phyloP scores from a whole-genome alignment of 2,888 invertebrate genomes.

The Dexiosoma caninum region DNA sequence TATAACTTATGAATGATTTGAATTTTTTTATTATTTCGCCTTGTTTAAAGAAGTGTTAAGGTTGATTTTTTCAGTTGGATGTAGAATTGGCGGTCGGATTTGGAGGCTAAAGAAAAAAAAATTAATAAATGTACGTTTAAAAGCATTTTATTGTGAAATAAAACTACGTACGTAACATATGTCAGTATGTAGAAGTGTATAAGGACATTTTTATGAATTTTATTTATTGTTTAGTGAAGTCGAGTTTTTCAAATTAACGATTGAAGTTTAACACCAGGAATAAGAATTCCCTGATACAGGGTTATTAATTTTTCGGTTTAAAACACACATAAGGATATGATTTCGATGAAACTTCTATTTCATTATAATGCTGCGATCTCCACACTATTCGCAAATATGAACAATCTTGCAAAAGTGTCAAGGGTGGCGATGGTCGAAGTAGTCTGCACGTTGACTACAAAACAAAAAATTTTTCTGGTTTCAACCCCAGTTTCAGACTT shows the following conservation, averaged over 20 bases:
- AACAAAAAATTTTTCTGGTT: no score
- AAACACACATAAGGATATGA: no score
- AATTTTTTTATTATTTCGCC: constrained; percentile 23
- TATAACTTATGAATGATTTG: constrained; percentile 41
- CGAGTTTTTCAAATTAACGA: not conserved
- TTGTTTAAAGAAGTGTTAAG: constrained; percentile 25
- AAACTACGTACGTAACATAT: not conserved
- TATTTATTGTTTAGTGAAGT: not conserved
- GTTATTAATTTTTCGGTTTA: no score
- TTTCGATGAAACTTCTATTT: no score
- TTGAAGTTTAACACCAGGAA: not conserved
- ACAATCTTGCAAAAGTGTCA: no score
- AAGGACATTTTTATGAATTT: not conserved
- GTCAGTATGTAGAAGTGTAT: no score
- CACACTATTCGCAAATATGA: not conserved
- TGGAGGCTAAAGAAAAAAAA: not conserved
- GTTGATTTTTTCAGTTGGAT: not conserved
- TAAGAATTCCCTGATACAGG: no score
- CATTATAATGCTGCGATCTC: no score
- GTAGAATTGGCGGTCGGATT: not conserved
- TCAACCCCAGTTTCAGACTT: no score
- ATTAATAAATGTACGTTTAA: not conserved
- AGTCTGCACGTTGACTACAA: no score
- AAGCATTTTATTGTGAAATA: constrained; percentile 24
- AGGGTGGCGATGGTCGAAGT: no score